These are phyloP conservation scores for Trematomus bernacchii DNA, from an alignment of 2,797 vertebrate species.

Conservation along the genomic window DNA sequence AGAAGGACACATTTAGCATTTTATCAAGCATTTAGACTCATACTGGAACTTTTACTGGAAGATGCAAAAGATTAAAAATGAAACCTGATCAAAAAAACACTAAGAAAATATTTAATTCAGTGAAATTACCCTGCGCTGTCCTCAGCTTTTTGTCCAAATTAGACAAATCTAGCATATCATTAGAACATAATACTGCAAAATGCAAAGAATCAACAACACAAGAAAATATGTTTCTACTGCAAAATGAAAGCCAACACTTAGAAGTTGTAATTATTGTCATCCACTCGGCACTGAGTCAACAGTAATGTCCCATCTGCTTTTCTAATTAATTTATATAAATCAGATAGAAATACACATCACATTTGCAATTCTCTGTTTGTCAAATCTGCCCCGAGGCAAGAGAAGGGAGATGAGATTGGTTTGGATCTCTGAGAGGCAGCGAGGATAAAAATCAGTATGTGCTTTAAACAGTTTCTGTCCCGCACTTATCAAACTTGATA, in stretches of 20 bases:
- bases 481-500: background rate
- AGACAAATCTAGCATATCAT: background rate
- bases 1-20: conserved; percentile 2
- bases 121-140: background rate
- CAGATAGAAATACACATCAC: background rate
- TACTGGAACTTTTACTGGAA: too few relatives aligned
- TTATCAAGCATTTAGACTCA: background rate
- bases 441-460: background rate
- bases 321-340: conserved; percentile 7
- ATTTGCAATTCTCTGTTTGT: background rate
- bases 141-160: too few relatives aligned
- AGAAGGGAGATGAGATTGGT: background rate
- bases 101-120: too few relatives aligned
- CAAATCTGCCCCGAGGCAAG: background rate
- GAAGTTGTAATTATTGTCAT: background rate
- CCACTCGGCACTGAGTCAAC: background rate
- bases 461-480: background rate
- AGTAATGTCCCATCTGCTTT: background rate
- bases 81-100: too few relatives aligned
- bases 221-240: background rate
- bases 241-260: background rate
- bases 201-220: too few relatives aligned
- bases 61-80: background rate
- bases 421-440: background rate
- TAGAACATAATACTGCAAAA: background rate